Percentiles rank a stretch among this genome's conserved stretches.
Evolutionary conservation across 2,888 invertebrate species (phyloP).

Genomic region (Chrysina gloriosa): DNA sequence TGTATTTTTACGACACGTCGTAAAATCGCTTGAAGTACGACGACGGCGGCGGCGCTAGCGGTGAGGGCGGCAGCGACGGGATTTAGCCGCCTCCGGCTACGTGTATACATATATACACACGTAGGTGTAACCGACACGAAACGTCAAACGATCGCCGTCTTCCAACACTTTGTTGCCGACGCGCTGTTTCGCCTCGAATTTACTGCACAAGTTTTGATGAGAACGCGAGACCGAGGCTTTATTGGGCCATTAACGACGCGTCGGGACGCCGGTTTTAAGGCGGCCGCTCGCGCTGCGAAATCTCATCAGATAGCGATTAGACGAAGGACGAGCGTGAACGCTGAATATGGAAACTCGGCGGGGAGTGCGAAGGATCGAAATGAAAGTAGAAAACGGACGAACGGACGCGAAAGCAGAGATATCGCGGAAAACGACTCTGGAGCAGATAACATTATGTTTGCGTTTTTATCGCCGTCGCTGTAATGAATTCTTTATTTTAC

Average conservation of each 20-base stretch:
- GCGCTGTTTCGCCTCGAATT: slow-evolving; percentile 33
- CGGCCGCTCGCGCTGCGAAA: slow-evolving; percentile 22
- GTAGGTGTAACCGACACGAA: too few species aligned
- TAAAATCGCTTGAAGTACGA: slow-evolving; percentile 14
- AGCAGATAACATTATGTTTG: slow-evolving; percentile 24
- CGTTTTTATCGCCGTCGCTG: slow-evolving; percentile 8
- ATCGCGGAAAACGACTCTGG: neutral
- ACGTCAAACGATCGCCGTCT: slow-evolving; percentile 15
- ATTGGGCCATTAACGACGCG: slow-evolving; percentile 37
- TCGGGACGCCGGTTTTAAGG: slow-evolving; percentile 22
- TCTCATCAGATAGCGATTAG: slow-evolving; percentile 37
- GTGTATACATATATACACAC: neutral
- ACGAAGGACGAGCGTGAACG: neutral
- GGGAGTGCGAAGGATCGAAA: neutral
- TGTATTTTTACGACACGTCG: slow-evolving; percentile 18
- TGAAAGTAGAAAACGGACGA: neutral
- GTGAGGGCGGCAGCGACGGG: too few species aligned
- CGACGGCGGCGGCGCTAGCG: neutral
- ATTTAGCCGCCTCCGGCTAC: neutral
- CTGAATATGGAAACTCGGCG: slow-evolving; percentile 7
- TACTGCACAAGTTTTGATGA: slow-evolving; percentile 43
- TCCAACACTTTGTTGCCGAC: slow-evolving; percentile 18
- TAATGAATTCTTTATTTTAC: slow-evolving; percentile 30
- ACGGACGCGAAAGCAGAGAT: neutral
- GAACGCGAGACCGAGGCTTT: slow-evolving; percentile 30